Conservation (phyloP, 2,888 invertebrate genomes). For the Eumacrocentrus americanus region DNA sequence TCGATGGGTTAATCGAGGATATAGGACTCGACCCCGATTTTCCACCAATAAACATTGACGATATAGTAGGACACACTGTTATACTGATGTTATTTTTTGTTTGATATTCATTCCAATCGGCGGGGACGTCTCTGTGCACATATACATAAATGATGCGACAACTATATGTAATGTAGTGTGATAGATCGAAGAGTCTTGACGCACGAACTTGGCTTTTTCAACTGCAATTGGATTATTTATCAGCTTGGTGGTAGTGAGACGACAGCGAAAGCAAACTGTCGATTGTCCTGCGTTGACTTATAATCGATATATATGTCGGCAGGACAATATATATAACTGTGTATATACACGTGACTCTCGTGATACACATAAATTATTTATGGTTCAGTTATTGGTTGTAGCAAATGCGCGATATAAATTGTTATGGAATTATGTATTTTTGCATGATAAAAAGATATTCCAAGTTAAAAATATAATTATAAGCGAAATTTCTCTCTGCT, state of each 20-base stretch:
- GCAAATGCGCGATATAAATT: not conserved
- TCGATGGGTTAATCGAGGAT: slow-evolving; percentile 45
- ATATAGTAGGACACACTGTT: not conserved
- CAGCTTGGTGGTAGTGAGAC: slow-evolving; percentile 20
- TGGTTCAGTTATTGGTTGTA: not conserved
- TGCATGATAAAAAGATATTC: no score
- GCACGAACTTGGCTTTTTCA: slow-evolving; percentile 44
- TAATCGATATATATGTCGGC: slow-evolving; percentile 46
- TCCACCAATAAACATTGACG: slow-evolving; percentile 16
- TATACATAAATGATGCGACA: not conserved
- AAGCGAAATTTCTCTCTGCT: no score
- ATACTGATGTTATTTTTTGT: not conserved
- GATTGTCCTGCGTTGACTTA: slow-evolving; percentile 47
- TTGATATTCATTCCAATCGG: no score
- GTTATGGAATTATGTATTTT: not conserved
- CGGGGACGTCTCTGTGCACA: not conserved
- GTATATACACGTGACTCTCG: not conserved
- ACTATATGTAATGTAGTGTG: not conserved
- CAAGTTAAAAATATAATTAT: no score
- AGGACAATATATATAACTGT: not conserved
- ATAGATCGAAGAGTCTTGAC: slow-evolving; percentile 52
- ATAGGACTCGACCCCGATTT: slow-evolving; percentile 15
- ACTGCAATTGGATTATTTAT: slow-evolving; percentile 52
- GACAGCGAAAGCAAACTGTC: slow-evolving; percentile 47
- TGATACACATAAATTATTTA: not conserved